phyloP scores from a whole-genome alignment of 2,797 vertebrate genomes.

The Lindbergichthys nudifrons region DNA sequence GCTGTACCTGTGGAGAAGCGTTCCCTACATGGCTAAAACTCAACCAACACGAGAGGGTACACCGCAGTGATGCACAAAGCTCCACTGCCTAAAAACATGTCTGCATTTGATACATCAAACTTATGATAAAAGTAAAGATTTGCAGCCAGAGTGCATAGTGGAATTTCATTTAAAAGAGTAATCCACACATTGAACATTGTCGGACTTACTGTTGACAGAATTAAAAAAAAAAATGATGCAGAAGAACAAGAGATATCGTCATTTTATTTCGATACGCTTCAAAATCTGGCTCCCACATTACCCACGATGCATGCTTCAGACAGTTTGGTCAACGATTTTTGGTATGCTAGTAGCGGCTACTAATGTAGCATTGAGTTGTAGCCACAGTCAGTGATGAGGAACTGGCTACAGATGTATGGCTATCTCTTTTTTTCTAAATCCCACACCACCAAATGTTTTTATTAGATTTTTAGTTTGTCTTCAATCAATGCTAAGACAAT shows the following conservation, averaged over 20 bases:
- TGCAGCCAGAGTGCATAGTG: not conserved
- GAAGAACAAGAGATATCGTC: not conserved
- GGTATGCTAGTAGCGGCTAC: not conserved
- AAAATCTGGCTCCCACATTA: not conserved
- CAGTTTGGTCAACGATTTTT: not conserved
- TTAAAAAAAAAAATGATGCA: not conserved
- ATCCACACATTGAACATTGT: not conserved
- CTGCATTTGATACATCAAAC: not conserved
- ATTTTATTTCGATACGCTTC: not conserved
- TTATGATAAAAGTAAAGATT: not conserved
- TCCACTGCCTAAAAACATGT: not conserved
- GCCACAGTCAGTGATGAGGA: not conserved
- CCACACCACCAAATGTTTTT: not conserved
- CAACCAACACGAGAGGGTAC: conserved; percentile 49
- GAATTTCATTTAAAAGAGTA: not conserved
- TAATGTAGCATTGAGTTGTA: not conserved
- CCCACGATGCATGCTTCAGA: not conserved
- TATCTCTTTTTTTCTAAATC: not conserved
- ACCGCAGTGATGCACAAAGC: conserved; percentile 14
- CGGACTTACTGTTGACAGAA: not conserved
- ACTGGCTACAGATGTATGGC: not conserved
- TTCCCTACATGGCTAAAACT: conserved; percentile 64
- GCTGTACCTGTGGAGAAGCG: conserved; percentile 43
- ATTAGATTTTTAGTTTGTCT: not conserved
- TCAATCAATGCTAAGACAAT: not conserved